These are phyloP conservation scores for Otis tarda DNA, from an alignment of 2,113 vertebrate species.

Conservation along the genomic window DNA sequence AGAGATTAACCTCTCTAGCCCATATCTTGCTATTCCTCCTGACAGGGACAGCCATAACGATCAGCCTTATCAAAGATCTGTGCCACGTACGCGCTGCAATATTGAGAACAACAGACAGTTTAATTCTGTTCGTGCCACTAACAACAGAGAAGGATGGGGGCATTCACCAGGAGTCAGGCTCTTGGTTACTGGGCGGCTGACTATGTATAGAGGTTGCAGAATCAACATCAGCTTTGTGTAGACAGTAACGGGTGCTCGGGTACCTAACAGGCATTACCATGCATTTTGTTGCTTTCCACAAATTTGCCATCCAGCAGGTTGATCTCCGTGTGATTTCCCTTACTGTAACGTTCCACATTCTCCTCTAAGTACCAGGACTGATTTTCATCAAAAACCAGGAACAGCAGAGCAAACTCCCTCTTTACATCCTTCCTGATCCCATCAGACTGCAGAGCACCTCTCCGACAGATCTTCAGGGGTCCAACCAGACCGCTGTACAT, in stretches of 20 bases:
- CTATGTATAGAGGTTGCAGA: background rate
- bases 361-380: slow-evolving; percentile 81
- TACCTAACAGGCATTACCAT: slow-evolving; percentile 56
- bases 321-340: background rate
- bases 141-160: background rate
- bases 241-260: background rate
- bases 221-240: background rate
- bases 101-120: background rate
- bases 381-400: slow-evolving; percentile 82
- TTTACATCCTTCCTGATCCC: slow-evolving; percentile 67
- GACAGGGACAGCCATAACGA: background rate
- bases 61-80: background rate
- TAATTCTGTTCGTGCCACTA: background rate
- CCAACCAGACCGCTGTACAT: slow-evolving; percentile 78
- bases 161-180: background rate
- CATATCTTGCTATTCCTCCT: background rate
- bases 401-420: slow-evolving; percentile 79
- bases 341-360: slow-evolving; percentile 62
- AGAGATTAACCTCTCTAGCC: background rate
- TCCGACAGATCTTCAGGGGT: slow-evolving; percentile 73
- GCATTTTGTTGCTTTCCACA: slow-evolving; percentile 83
- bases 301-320: slow-evolving; percentile 66
- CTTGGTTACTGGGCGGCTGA: background rate
- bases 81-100: background rate
- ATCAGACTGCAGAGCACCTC: slow-evolving; percentile 44